phyloP scores from a whole-genome alignment of 2,113 vertebrate species.

The Chunga burmeisteri region DNA sequence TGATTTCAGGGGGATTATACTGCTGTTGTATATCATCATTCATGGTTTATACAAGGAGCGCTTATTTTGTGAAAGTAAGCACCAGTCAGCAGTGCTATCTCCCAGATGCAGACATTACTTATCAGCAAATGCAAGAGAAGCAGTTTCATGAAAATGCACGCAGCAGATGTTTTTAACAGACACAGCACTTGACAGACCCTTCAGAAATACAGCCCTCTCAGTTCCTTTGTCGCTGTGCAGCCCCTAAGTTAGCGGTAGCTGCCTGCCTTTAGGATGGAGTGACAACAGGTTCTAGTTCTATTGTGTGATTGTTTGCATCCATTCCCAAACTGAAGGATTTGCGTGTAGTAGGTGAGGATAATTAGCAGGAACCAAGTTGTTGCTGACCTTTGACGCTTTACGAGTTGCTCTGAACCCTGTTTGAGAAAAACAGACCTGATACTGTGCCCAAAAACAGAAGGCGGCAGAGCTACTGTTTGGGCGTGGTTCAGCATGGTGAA shows the following conservation, averaged over 20 bases:
- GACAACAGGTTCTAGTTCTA: background rate
- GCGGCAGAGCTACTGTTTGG: background rate
- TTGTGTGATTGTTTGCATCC: background rate
- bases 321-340: background rate
- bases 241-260: background rate
- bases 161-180: background rate
- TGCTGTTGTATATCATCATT: background rate
- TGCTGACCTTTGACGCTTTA: background rate
- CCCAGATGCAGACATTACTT: background rate
- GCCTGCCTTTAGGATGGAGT: background rate
- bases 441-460: background rate
- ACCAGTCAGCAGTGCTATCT: background rate
- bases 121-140: background rate
- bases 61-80: background rate
- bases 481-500: background rate
- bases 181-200: background rate
- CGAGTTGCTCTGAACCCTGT: background rate
- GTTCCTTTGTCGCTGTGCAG: background rate
- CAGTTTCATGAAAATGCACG: accelerated
- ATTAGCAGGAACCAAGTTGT: background rate
- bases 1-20: background rate
- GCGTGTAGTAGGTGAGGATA: background rate
- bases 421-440: background rate
- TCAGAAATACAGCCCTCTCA: background rate
- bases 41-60: background rate